phyloP scores from a whole-genome alignment of 1,140 invertebrate species.

The Sycophaga agraensis region DNA sequence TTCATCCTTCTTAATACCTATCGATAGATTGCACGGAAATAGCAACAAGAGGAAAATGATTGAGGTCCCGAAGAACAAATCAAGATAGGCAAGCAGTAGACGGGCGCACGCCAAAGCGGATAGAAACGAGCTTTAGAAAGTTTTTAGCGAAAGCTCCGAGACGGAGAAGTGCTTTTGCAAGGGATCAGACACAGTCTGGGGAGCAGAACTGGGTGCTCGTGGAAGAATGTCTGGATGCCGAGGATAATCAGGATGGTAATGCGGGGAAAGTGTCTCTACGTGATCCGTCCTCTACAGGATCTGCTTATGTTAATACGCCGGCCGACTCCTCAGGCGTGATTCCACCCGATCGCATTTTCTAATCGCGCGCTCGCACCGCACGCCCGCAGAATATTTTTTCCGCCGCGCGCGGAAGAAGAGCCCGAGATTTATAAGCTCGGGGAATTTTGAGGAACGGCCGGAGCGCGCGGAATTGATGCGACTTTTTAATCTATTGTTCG shows the following conservation, averaged over 20 bases:
- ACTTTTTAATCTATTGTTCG: slow-evolving; percentile 21
- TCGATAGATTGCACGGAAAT: no score
- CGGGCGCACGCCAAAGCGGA: no score
- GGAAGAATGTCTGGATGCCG: slow-evolving; percentile 29
- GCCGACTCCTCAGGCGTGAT: no score
- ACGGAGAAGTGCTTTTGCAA: background rate
- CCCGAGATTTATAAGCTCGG: slow-evolving; percentile 11
- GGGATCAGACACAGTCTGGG: background rate
- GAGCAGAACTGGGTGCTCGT: background rate
- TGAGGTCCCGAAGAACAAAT: no score
- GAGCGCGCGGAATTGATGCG: slow-evolving; percentile 10
- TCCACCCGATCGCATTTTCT: no score
- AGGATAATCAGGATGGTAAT: slow-evolving; percentile 48
- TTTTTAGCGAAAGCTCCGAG: background rate
- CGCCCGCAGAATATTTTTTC: slow-evolving; percentile 13
- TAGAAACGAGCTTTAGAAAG: no score
- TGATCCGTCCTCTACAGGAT: slow-evolving; percentile 42
- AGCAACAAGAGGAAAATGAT: no score
- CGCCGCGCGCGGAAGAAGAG: no score
- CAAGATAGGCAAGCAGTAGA: no score
- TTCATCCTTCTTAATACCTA: no score
- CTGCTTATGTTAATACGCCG: slow-evolving; percentile 48
- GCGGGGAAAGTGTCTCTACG: slow-evolving; percentile 40
- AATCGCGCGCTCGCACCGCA: slow-evolving; percentile 33
- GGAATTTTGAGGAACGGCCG: slow-evolving; percentile 16